Evolutionary conservation across 1,140 invertebrate species (phyloP), one percentile per base, ranked within the genome.

Genomic region (Drosophila ogumai): DNA sequence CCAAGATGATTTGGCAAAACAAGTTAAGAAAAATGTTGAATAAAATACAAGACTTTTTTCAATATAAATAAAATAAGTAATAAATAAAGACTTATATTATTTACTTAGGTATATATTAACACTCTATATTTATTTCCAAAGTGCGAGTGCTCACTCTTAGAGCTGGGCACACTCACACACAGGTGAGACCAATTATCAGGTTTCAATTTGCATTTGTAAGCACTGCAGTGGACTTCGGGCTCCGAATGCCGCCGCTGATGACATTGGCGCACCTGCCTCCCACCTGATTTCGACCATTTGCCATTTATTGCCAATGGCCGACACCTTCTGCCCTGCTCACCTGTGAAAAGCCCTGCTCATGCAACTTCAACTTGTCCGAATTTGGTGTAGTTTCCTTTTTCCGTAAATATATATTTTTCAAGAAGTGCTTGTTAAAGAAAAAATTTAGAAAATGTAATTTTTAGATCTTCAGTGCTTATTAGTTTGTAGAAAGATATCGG

Each of bases 151-250:
- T 34, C 19, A 68, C 41, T n/a, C 40, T 22, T 38, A 50, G 38
- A 43, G 12, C 6, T 52, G 6, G 6, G 28, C 12, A 10, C 3
- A n/a, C 47, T 1, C 54, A 22, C 47, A 59, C 46, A 50, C 52
- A 59, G 44, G 44, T 67, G 63, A 80, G 75, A 79, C 69, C 81
- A 82, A 82, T 82, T 82, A 82, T 82, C 81, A 75, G 82, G 81
- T 79, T 82, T 82, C 75, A 82, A 82, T 82, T 82, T 82, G 80
- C 81, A 82, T 82, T 82, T 82, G 60, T 82, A 79, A 82, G 81
- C 75, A 82, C 75, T 82, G 79, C 79, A 60, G 74, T 43, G 69
- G 65, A 49, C 50, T 44, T 52, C 55, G 55, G 61, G 61, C 41
- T 57, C 25, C 46, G 46, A 40, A 40, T 43, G 57, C 44, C 47